phyloP scores from a whole-genome alignment of 1,140 invertebrate species.

The Plectrocnemia conspersa region DNA sequence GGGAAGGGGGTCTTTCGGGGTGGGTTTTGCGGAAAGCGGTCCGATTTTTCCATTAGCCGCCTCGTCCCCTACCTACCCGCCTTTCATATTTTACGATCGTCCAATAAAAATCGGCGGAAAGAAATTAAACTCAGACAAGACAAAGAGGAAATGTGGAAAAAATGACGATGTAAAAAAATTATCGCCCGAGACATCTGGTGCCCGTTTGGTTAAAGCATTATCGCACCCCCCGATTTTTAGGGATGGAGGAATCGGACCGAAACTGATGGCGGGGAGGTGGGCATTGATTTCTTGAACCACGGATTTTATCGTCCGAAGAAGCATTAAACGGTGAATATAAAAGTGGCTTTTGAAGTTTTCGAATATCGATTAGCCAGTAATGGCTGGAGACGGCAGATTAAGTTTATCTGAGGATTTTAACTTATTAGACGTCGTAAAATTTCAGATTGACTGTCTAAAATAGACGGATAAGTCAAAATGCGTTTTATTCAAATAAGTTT shows the following conservation, averaged over 20 bases:
- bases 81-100: constrained; percentile 24
- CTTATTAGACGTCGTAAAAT: too few species aligned
- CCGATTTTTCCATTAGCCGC: background rate
- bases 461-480: too few species aligned
- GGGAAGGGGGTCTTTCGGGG: too few species aligned
- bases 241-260: constrained; percentile 3
- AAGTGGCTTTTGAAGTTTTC: constrained; percentile 15
- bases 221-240: background rate
- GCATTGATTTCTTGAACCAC: constrained; percentile 32
- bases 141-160: constrained; percentile 25
- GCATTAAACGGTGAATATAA: constrained; percentile 29
- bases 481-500: too few species aligned
- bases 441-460: too few species aligned
- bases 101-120: constrained; percentile 31
- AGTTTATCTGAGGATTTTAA: too few species aligned
- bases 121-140: constrained; percentile 21
- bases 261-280: constrained; percentile 1
- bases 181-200: constrained; percentile 31
- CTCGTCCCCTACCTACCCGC: background rate
- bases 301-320: constrained; percentile 23
- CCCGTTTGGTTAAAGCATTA: constrained; percentile 16
- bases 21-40: background rate
- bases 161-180: constrained; percentile 31
- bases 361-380: constrained; percentile 14
- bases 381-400: too few species aligned